phyloP scores from a whole-genome alignment of 37 sponge, comb jelly and placozoan genomes.

The Crambe crambe region DNA sequence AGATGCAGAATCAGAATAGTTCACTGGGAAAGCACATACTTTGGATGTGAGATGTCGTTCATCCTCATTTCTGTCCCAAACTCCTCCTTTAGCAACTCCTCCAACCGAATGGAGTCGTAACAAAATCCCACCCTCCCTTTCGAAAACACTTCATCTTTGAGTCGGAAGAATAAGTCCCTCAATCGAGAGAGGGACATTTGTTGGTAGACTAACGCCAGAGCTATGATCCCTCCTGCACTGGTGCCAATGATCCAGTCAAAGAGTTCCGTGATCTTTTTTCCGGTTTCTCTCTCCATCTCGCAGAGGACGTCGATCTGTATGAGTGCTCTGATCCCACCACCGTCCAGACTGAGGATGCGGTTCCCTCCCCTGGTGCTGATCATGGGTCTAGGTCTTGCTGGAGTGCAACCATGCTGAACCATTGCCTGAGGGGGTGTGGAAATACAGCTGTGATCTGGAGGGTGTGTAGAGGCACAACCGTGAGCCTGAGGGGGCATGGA shows the following conservation, averaged over 20 bases:
- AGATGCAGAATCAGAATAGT: neutral
- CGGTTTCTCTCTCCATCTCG: slow-evolving; percentile 34
- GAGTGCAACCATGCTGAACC: no score
- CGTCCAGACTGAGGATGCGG: slow-evolving; percentile 53
- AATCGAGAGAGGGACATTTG: slow-evolving; percentile 15
- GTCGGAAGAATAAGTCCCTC: slow-evolving; percentile 40
- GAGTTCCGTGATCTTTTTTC: slow-evolving; percentile 36
- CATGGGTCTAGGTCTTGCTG: no score
- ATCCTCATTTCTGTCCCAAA: slow-evolving; percentile 42
- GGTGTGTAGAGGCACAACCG: neutral
- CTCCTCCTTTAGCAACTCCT: slow-evolving; percentile 40
- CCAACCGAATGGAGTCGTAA: slow-evolving; percentile 47
- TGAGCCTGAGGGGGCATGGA: neutral
- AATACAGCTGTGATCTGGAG: no score
- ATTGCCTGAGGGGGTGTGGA: no score
- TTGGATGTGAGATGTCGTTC: slow-evolving; percentile 41
- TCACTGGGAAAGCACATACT: no score
- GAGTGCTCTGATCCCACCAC: slow-evolving; percentile 63
- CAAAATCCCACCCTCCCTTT: slow-evolving; percentile 11
- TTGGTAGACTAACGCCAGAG: slow-evolving; percentile 54
- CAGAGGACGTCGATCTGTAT: slow-evolving; percentile 51
- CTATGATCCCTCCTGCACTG: slow-evolving; percentile 54
- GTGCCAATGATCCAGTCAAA: slow-evolving; percentile 69
- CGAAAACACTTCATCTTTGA: slow-evolving; percentile 49
- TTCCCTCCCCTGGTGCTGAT: slow-evolving; percentile 2